Percentiles rank a stretch among this genome's conserved stretches.
Evolutionary conservation across 2,888 invertebrate genomes (phyloP).

Genomic region (Taenaris catops): DNA sequence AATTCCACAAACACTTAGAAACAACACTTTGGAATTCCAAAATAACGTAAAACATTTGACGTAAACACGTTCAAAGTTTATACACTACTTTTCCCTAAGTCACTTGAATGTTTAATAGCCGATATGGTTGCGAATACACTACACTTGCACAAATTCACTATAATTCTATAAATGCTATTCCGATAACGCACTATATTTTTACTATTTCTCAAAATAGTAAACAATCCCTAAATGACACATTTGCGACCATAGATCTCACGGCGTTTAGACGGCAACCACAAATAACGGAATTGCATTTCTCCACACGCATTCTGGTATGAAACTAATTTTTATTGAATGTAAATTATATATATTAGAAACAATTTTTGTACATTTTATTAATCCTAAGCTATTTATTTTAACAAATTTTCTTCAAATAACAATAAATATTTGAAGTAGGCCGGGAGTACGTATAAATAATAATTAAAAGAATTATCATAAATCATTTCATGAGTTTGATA

Average conservation of each 20-base stretch:
- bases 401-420: no score
- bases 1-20: slow-evolving; percentile 36
- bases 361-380: no score
- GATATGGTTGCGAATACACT: slow-evolving; percentile 8
- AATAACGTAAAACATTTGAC: slow-evolving; percentile 53
- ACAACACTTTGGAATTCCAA: slow-evolving; percentile 38
- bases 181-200: slow-evolving; percentile 23
- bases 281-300: slow-evolving; percentile 54
- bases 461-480: no score
- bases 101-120: slow-evolving; percentile 20
- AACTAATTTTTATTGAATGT: no score
- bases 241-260: slow-evolving; percentile 69
- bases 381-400: no score
- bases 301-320: slow-evolving; percentile 32
- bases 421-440: no score
- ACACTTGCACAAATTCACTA: slow-evolving; percentile 8
- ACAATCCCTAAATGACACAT: slow-evolving; percentile 72
- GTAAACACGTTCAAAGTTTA: slow-evolving; percentile 58
- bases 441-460: no score
- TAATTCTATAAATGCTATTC: slow-evolving; percentile 4
- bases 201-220: slow-evolving; percentile 66
- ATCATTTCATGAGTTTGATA: no score
- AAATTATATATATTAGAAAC: no score
- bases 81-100: slow-evolving; percentile 27
- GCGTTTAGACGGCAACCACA: slow-evolving; percentile 68